These are phyloP conservation scores for Sisor rabdophorus DNA, from an alignment of 2,113 vertebrate species.

Conservation along the genomic window DNA sequence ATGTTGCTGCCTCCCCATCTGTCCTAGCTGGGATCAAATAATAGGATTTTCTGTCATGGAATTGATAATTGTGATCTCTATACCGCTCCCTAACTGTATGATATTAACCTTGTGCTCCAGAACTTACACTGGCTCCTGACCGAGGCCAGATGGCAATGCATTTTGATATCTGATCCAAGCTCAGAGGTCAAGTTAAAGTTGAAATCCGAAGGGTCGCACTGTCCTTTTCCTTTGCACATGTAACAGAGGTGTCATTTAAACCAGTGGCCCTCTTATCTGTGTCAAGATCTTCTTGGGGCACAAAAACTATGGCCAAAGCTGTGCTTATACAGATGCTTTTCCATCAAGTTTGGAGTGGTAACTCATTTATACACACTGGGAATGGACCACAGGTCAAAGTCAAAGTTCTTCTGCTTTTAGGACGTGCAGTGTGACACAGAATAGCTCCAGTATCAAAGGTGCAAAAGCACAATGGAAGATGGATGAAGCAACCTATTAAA, in stretches of 20 bases:
- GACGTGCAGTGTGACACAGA: slow-evolving; percentile 36
- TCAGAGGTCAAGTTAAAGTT: slow-evolving; percentile 81
- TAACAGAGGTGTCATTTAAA: slow-evolving; percentile 69
- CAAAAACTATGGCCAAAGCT: not conserved
- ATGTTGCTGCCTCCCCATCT: slow-evolving; percentile 75
- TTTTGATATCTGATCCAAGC: slow-evolving; percentile 73
- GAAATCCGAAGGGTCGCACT: slow-evolving; percentile 68
- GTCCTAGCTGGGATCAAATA: slow-evolving; percentile 69
- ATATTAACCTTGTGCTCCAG: slow-evolving; percentile 75
- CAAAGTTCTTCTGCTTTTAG: slow-evolving; percentile 33
- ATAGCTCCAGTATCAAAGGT: slow-evolving; percentile 53
- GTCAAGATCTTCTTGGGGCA: slow-evolving; percentile 34
- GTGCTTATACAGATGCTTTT: slow-evolving; percentile 43
- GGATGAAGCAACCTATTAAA: slow-evolving; percentile 47
- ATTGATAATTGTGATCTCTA: slow-evolving; percentile 77
- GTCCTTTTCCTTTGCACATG: slow-evolving; percentile 44
- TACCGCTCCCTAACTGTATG: slow-evolving; percentile 75
- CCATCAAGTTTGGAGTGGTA: slow-evolving; percentile 42
- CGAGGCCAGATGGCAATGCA: slow-evolving; percentile 79
- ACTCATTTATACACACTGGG: slow-evolving; percentile 57
- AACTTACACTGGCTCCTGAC: slow-evolving; percentile 62
- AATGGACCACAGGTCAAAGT: slow-evolving; percentile 38
- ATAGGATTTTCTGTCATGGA: slow-evolving; percentile 77
- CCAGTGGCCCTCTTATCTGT: slow-evolving; percentile 52
- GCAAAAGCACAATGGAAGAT: slow-evolving; percentile 39